These are phyloP conservation scores for Lordiphosa fenestrarum DNA, from an alignment of 2,888 invertebrate genomes.

Conservation along the genomic window DNA sequence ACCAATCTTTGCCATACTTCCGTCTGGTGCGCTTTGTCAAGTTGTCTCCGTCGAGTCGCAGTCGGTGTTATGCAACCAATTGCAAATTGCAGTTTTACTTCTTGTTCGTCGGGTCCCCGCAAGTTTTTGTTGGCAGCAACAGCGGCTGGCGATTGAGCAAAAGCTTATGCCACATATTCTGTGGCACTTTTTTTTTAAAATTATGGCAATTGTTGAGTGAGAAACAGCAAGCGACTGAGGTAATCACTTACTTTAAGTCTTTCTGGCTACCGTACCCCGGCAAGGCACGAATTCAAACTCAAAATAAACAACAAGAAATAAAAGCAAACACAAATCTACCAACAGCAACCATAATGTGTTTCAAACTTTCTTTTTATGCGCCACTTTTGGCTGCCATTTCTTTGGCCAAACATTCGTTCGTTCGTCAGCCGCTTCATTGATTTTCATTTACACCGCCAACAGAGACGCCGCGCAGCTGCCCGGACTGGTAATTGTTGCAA, in stretches of 20 bases:
- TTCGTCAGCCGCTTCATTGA: slow-evolving; percentile 64
- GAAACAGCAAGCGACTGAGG: too few species aligned
- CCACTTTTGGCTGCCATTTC: slow-evolving; percentile 60
- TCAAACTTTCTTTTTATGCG: slow-evolving; percentile 68
- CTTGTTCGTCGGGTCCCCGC: slow-evolving; percentile 24
- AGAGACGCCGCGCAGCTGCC: slow-evolving; percentile 6
- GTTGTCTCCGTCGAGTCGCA: slow-evolving; percentile 32
- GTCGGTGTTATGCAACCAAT: slow-evolving; percentile 51
- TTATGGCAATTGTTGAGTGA: slow-evolving; percentile 44
- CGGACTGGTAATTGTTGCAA: slow-evolving; percentile 57
- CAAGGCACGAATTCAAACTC: slow-evolving; percentile 23
- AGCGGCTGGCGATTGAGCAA: slow-evolving; percentile 11
- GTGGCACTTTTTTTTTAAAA: slow-evolving; percentile 38
- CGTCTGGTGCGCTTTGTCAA: slow-evolving; percentile 54
- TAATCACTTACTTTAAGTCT: too few species aligned
- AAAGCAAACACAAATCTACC: slow-evolving; percentile 24
- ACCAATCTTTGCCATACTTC: slow-evolving; percentile 54
- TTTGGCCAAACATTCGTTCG: slow-evolving; percentile 51
- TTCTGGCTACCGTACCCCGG: background rate
- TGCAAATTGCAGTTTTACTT: slow-evolving; percentile 66
- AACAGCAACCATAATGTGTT: slow-evolving; percentile 28
- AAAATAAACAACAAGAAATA: slow-evolving; percentile 33
- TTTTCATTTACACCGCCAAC: slow-evolving; percentile 51
- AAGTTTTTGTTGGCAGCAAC: slow-evolving; percentile 29
- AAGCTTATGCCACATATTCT: slow-evolving; percentile 43